Evolutionary conservation across 1,140 invertebrate species (phyloP), one percentile per base, ranked within the genome.

Genomic region (Dysdera silvatica): DNA sequence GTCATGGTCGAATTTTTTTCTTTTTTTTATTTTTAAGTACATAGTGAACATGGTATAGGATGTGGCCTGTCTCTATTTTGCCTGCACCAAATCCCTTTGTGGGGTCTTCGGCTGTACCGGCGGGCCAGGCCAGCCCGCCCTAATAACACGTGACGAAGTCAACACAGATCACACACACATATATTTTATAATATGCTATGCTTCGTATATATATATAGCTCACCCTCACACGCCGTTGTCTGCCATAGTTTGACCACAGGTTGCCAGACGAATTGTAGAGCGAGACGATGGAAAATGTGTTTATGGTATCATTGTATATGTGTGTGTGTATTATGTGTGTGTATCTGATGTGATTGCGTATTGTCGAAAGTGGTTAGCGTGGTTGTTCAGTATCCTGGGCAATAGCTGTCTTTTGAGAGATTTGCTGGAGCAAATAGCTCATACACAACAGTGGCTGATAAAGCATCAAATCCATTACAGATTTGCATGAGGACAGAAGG

Each of bases 201-300:
- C 29, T 28, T 23, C 12, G 26, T 29, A 59, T 55, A 49, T 56
- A 55, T 63, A 63, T 56, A 63, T n/a, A n/a, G 31, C 51, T 20
- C 61, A 33, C 61, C 35, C 61, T 63, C 61, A 37, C 48, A 35
- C 41, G 31, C 43, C 10, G 20, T 56, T 63, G 61, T 53, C 61
- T 63, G 61, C 61, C 29, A 63, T 63, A 63, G 61, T 61, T 55
- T 26, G 40, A 63, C 61, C 53, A 63, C 61, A 63, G 61, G 41
- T 63, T 48, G 41, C 43, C 61, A 63, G 61, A 40, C 61, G 51
- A 37, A 63, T 48, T 29, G 53, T 52, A 63, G 61, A 63, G 61
- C 52, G 61, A 54, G 51, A n/a, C 59, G 24, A 60, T 60, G 57
- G 52, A 28, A 33, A n/a, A n/a, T n/a, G n/a, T n/a, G n/a, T n/a